Evolutionary conservation across 2,797 vertebrate genomes (phyloP).

Genomic region (Champsocephalus esox): DNA sequence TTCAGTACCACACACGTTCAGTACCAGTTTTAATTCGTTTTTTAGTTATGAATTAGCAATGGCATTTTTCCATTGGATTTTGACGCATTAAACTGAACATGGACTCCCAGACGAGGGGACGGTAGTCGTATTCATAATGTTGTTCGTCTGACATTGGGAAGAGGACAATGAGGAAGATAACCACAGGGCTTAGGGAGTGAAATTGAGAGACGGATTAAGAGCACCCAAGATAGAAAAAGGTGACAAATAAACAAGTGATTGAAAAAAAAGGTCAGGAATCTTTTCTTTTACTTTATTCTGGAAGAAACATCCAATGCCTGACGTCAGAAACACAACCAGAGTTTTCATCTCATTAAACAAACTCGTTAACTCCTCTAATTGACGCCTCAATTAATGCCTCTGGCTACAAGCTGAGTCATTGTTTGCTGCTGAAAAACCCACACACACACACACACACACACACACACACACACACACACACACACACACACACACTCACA

Average conservation of each 20-base stretch:
- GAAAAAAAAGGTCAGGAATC: not conserved
- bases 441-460: conserved; percentile 5
- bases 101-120: no score
- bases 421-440: conserved; percentile 54
- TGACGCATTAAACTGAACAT: no score
- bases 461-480: not conserved
- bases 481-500: not conserved
- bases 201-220: not conserved
- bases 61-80: no score
- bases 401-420: conserved; percentile 68
- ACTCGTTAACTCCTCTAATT: conserved; percentile 77
- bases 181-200: not conserved
- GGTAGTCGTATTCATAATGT: no score
- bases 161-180: not conserved
- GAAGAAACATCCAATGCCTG: conserved; percentile 40
- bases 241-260: not conserved
- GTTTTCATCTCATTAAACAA: conserved; percentile 79
- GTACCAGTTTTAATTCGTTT: no score
- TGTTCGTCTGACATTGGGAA: not conserved
- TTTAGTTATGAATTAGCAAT: no score
- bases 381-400: conserved; percentile 72
- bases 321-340: conserved; percentile 67
- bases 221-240: not conserved
- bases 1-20: not conserved
- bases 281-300: conserved; percentile 58